phyloP scores from a whole-genome alignment of 2,888 invertebrate genomes.

The Lasioglossum calceatum region DNA sequence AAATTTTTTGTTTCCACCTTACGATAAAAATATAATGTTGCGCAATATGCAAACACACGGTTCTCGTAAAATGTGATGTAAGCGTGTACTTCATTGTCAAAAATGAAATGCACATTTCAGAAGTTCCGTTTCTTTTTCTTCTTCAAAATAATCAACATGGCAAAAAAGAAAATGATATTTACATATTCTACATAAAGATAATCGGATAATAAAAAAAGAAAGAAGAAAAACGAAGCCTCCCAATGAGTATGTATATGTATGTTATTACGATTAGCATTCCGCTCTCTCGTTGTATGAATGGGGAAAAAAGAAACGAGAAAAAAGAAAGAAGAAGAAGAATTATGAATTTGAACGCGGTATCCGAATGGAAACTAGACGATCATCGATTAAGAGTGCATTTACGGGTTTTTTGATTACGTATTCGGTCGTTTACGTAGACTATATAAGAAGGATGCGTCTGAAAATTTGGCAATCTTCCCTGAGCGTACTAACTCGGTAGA shows the following conservation, averaged over 20 bases:
- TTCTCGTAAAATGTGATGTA: conserved; percentile 36
- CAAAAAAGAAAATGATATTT: conserved; percentile 66
- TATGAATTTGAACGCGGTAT: neutral
- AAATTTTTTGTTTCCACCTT: neutral
- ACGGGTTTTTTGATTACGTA: conserved; percentile 32
- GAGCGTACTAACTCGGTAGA: conserved; percentile 71
- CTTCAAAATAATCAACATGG: conserved; percentile 8
- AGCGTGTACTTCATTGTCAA: conserved; percentile 34
- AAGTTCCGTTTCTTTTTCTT: conserved; percentile 35
- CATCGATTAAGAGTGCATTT: conserved; percentile 11
- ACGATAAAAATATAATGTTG: conserved; percentile 17
- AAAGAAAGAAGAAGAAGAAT: neutral
- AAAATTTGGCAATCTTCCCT: conserved; percentile 78
- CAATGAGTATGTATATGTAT: conserved; percentile 9
- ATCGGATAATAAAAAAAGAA: conserved; percentile 16
- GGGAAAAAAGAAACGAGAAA: neutral
- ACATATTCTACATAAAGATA: conserved; percentile 65
- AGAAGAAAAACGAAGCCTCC: conserved; percentile 21
- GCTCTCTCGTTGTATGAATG: neutral
- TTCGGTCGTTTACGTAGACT: conserved; percentile 31
- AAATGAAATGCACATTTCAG: conserved; percentile 40
- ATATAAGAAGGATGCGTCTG: conserved; percentile 33
- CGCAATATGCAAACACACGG: neutral
- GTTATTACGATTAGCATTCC: conserved; percentile 25
- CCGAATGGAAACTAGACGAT: conserved; percentile 17